Conservation (phyloP, 1,140 invertebrate species). For the Ridgeia piscesae region DNA sequence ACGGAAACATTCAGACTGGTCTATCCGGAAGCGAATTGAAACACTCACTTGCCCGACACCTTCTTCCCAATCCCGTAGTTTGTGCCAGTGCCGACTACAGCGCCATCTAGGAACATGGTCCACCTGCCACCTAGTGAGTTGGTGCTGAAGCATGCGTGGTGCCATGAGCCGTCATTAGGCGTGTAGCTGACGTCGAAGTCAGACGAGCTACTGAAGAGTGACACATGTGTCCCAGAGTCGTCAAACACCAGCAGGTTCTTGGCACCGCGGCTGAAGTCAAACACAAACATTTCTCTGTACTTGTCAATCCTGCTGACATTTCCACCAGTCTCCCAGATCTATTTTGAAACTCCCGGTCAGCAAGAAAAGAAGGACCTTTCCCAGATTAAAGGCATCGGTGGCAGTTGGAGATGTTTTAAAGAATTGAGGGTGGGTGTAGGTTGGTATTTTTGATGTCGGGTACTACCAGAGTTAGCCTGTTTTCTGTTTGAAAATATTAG, state of each 20-base stretch:
- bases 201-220: slow-evolving; percentile 8
- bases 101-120: slow-evolving; percentile 34
- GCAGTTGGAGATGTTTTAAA: too few relatives aligned
- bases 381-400: too few relatives aligned
- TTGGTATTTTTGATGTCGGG: too few relatives aligned
- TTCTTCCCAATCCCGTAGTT: slow-evolving; percentile 20
- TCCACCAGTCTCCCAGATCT: too few relatives aligned
- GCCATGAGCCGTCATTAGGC: slow-evolving; percentile 33
- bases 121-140: slow-evolving; percentile 24
- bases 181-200: slow-evolving; percentile 8
- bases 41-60: slow-evolving; percentile 30
- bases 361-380: too few relatives aligned
- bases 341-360: too few relatives aligned
- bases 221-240: slow-evolving; percentile 9
- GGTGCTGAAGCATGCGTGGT: slow-evolving; percentile 34
- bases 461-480: too few relatives aligned
- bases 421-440: too few relatives aligned
- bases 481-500: too few relatives aligned
- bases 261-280: slow-evolving; percentile 21
- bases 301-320: not conserved
- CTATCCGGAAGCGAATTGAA: too few relatives aligned
- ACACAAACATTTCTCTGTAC: slow-evolving; percentile 19
- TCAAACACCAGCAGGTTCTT: slow-evolving; percentile 22
- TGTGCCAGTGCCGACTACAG: slow-evolving; percentile 2
- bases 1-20: too few relatives aligned